A percentile compares a stretch with the other conserved stretches of the same genome.
These are phyloP conservation scores for Cheilosia soror DNA, from an alignment of 2,888 invertebrate genomes.

Conservation along the genomic window DNA sequence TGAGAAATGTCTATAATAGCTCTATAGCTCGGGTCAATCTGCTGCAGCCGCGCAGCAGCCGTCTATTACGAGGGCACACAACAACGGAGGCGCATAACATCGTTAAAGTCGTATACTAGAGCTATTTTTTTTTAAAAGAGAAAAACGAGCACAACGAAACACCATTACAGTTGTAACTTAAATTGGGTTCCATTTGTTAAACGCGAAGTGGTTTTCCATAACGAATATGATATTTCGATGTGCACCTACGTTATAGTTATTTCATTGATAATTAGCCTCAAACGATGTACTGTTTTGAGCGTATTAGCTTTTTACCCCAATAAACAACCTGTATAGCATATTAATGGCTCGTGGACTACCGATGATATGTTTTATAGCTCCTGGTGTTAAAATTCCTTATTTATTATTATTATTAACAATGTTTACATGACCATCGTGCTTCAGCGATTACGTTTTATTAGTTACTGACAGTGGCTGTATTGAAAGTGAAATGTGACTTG, in stretches of 20 bases:
- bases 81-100: constrained; percentile 68
- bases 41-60: constrained; percentile 51
- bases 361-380: constrained; percentile 1
- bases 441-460: too few relatives aligned
- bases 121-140: constrained; percentile 44
- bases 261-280: constrained; percentile 47
- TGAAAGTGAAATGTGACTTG: too few relatives aligned
- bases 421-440: too few relatives aligned
- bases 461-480: too few relatives aligned
- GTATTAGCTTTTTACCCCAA: constrained; percentile 15
- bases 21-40: constrained; percentile 71
- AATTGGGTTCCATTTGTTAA: constrained; percentile 52
- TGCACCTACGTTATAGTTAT: constrained; percentile 26
- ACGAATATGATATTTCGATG: constrained; percentile 55
- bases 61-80: constrained; percentile 69
- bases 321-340: constrained; percentile 5
- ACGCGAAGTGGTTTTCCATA: constrained; percentile 48
- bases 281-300: constrained; percentile 36
- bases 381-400: constrained; percentile 13
- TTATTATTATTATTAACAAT: neutral
- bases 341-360: neutral
- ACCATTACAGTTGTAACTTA: constrained; percentile 42
- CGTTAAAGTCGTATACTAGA: constrained; percentile 69
- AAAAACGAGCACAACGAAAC: constrained; percentile 20
- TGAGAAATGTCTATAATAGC: constrained; percentile 74